Evolutionary conservation across 2,797 vertebrate genomes (phyloP).

Genomic region (Sarcoramphus papa): DNA sequence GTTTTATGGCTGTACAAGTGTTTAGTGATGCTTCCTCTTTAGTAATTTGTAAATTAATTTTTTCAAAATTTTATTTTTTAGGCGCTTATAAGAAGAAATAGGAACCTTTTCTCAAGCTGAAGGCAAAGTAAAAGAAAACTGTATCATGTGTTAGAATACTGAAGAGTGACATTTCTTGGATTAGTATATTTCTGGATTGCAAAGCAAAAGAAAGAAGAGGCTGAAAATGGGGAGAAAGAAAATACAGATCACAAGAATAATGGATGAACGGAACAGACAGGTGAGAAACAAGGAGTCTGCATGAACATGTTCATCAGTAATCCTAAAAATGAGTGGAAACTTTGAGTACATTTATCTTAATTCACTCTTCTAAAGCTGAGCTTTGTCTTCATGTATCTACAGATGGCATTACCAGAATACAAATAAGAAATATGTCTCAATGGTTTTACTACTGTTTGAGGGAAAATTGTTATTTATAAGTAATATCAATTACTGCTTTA

Average conservation of each 20-base stretch:
- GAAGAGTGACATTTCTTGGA: conserved; percentile 80
- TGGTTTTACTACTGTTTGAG: neutral
- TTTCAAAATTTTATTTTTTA: conserved; percentile 45
- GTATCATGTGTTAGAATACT: conserved; percentile 92
- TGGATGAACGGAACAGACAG: conserved; percentile 99
- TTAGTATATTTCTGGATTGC: conserved; percentile 84
- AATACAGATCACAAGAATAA: conserved; percentile 99
- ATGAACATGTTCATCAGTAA: neutral
- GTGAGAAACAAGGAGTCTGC: conserved; percentile 71
- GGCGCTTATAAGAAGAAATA: conserved; percentile 59
- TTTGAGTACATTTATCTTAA: neutral
- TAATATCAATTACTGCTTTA: neutral
- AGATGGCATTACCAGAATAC: neutral
- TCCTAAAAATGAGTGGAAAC: neutral
- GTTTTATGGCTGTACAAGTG: neutral
- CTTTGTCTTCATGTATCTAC: neutral
- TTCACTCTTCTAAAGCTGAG: neutral
- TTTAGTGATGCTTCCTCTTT: neutral
- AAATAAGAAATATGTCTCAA: neutral
- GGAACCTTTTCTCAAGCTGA: conserved; percentile 50
- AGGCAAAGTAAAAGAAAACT: conserved; percentile 68
- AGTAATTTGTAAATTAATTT: neutral
- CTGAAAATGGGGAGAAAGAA: conserved; percentile 98
- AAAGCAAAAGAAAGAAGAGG: conserved; percentile 78
- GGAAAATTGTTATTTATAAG: neutral